Evolutionary conservation across 2,797 vertebrate species (phyloP), one percentile per base, ranked within the genome.

Genomic region (Alfaro cultratus): DNA sequence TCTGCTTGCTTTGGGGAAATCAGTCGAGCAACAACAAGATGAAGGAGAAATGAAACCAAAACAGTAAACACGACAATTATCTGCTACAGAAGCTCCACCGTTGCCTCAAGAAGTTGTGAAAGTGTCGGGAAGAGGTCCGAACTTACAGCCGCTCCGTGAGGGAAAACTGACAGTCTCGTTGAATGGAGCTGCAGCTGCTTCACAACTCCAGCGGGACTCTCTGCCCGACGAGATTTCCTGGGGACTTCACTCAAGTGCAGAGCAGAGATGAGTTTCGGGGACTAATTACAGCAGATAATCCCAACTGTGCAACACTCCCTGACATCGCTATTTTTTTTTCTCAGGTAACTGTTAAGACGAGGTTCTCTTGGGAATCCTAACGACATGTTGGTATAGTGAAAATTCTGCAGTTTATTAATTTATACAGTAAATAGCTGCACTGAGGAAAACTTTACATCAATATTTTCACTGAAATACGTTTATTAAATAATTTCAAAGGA

Each of bases 81-180:
- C 68, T 62, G 31, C 73, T 75, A 67, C 75, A 74, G 31, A 43
- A 79, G 77, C 39, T 74, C 53, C 43, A 57, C 71, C 0, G 39
- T 53, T 34, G 74, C 34, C 83, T 74, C 74, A 73, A 80, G 80
- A 21, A 78, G 71, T 75, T 51, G 47, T 62, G 73, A 55, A 64
- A 80, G 34, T 76, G 47, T 41, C 7, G 45, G 80, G 84, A 84
- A 86, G 67, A 43, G 71, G 73, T 77, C 74, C 68, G 26, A 78
- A 81, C n/a, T 57, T 55, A 70, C 84, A 47, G 82, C 76, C 79
- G 68, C 67, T 53, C 49, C 26, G 62, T 43, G 55, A 55, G 80
- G 23, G 77, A 51, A 73, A 76, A 9, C 75, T 62, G 47, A 83
- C 64, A 60, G 68, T 76, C 39, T 0, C 62, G 76, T 43, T 74